Percentiles rank a stretch among this genome's conserved stretches.
phyloP scores from a whole-genome alignment of 2,797 vertebrate species.

The Neosilurus hyrtlii region DNA sequence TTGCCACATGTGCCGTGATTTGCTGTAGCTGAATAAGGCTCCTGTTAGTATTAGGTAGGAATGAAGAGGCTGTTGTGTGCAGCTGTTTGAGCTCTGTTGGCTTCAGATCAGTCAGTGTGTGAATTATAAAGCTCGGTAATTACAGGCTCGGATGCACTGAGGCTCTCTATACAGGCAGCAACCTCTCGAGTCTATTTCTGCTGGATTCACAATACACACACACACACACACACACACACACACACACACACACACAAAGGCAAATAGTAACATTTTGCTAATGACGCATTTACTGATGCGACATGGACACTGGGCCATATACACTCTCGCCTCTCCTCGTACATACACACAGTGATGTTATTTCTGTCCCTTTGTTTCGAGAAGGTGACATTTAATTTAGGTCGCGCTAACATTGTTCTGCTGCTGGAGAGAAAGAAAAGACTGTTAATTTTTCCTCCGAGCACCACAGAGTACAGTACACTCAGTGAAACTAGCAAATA shows the following conservation, averaged over 20 bases:
- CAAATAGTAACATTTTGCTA: slow-evolving; percentile 23
- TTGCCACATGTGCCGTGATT: slow-evolving; percentile 45
- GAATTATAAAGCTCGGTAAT: slow-evolving; percentile 69
- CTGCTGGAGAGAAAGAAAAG: neutral
- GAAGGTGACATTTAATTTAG: slow-evolving; percentile 21
- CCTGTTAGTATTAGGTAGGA: slow-evolving; percentile 52
- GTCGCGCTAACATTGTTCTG: neutral
- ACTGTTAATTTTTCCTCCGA: slow-evolving; percentile 9
- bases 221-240: slow-evolving; percentile 16
- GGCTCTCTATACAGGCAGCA: slow-evolving; percentile 43
- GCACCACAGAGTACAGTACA: slow-evolving; percentile 1
- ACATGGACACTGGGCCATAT: neutral
- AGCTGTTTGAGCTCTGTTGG: slow-evolving; percentile 58
- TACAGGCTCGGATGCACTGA: slow-evolving; percentile 58
- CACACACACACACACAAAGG: slow-evolving; percentile 2
- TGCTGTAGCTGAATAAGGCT: slow-evolving; percentile 34
- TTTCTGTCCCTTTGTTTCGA: slow-evolving; percentile 1
- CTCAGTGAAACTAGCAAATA: slow-evolving; percentile 6
- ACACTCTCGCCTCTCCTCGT: neutral
- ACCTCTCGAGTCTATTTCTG: slow-evolving; percentile 31
- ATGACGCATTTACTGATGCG: slow-evolving; percentile 21
- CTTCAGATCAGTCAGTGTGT: slow-evolving; percentile 66
- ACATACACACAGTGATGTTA: neutral
- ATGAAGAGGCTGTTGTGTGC: slow-evolving; percentile 63
- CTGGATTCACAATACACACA: slow-evolving; percentile 12